phyloP scores from a whole-genome alignment of 2,888 invertebrate genomes.

The Lasioglossum morio region DNA sequence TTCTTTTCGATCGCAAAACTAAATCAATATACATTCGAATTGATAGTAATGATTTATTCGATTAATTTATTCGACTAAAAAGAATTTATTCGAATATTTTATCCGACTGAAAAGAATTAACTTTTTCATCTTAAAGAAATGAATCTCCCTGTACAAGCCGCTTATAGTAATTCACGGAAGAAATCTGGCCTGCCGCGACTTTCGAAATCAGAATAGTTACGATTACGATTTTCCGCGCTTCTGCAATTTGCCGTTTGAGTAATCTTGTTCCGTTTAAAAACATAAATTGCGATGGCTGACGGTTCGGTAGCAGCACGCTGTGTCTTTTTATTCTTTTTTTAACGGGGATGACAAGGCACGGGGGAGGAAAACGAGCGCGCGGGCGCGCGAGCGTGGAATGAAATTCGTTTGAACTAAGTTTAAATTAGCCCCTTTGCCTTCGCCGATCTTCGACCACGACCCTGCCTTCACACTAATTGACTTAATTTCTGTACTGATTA shows the following conservation, averaged over 20 bases:
- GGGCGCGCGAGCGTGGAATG: constrained; percentile 14
- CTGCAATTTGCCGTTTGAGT: constrained; percentile 38
- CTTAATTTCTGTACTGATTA: constrained; percentile 69
- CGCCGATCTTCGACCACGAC: constrained; percentile 43
- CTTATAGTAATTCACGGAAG: constrained; percentile 34
- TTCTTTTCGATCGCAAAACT: too few species aligned
- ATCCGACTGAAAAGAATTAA: background rate
- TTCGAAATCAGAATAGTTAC: constrained; percentile 40
- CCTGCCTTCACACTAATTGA: constrained; percentile 64
- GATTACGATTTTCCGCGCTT: constrained; percentile 37
- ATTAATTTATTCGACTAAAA: too few species aligned
- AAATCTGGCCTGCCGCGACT: constrained; percentile 14
- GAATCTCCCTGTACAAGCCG: background rate
- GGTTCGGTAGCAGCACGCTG: constrained; percentile 31
- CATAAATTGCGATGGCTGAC: constrained; percentile 48
- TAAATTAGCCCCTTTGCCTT: constrained; percentile 64
- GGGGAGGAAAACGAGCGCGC: background rate
- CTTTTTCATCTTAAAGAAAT: background rate
- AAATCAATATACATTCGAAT: too few species aligned
- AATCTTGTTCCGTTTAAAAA: constrained; percentile 57
- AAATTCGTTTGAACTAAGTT: constrained; percentile 65
- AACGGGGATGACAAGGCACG: constrained; percentile 23
- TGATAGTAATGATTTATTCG: too few species aligned
- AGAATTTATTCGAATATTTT: too few species aligned
- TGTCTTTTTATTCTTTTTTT: constrained; percentile 51